Evolutionary conservation across 2,888 invertebrate genomes (phyloP).

Genomic region (Morpho achilles): DNA sequence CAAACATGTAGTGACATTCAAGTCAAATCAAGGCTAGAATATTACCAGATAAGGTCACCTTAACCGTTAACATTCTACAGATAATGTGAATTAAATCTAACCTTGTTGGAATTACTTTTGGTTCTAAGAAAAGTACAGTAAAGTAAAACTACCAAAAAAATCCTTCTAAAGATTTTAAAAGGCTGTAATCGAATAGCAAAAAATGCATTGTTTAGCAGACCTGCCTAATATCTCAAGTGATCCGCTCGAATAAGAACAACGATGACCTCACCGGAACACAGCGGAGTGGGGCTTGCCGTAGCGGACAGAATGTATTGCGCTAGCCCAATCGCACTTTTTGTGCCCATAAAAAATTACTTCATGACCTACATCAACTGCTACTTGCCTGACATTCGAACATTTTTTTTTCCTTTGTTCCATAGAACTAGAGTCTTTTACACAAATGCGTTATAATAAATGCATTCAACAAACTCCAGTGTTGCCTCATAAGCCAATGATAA

Average conservation of each 20-base stretch:
- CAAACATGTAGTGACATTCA: not conserved
- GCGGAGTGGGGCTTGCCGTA: conserved; percentile 27
- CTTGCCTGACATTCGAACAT: conserved; percentile 17
- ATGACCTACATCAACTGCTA: conserved; percentile 68
- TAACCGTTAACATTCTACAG: conserved; percentile 8
- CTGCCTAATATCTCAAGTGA: conserved; percentile 24
- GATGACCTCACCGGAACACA: conserved; percentile 46
- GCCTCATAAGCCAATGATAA: too few relatives aligned
- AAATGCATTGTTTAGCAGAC: conserved; percentile 17
- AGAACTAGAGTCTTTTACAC: too few relatives aligned
- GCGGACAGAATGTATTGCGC: conserved; percentile 29
- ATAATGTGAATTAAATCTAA: conserved; percentile 3
- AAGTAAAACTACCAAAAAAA: not conserved
- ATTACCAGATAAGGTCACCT: conserved; percentile 12
- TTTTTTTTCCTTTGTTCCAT: conserved; percentile 8
- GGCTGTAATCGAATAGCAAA: conserved; percentile 7
- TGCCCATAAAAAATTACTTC: conserved; percentile 47
- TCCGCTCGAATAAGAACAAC: conserved; percentile 28
- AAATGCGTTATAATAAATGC: too few relatives aligned
- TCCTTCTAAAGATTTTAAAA: not conserved
- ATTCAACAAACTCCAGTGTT: too few relatives aligned
- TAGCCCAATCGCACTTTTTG: conserved; percentile 52
- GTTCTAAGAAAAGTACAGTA: conserved; percentile 2
- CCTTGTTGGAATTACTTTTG: conserved; percentile 1
- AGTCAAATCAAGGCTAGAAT: not conserved